Percentiles rank a stretch among this genome's conserved stretches.
phyloP scores from a whole-genome alignment of 1,140 invertebrate species.

The Diorhabda carinulata region DNA sequence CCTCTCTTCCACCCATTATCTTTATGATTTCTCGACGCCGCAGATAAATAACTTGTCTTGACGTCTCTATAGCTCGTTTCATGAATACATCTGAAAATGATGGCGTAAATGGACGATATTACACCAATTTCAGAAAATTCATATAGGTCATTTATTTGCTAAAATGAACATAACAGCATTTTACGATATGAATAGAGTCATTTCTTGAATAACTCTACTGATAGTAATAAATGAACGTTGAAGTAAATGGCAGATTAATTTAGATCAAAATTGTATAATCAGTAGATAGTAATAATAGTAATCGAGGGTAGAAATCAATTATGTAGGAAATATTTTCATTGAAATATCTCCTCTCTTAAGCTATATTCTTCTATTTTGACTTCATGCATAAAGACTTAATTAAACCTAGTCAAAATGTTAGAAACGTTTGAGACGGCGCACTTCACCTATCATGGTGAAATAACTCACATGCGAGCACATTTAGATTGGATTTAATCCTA shows the following conservation, averaged over 20 bases:
- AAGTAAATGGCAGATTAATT: background rate
- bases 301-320: too few species aligned
- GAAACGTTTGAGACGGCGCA: too few species aligned
- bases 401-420: too few species aligned
- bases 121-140: constrained; percentile 19
- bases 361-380: too few species aligned
- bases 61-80: constrained; percentile 14
- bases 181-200: background rate
- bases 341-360: too few species aligned
- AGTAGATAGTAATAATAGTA: too few species aligned
- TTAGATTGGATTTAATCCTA: too few species aligned
- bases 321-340: too few species aligned
- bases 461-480: too few species aligned
- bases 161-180: constrained; percentile 2
- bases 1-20: constrained; percentile 14
- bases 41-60: constrained; percentile 19
- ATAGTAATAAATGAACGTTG: background rate
- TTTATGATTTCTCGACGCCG: constrained; percentile 18
- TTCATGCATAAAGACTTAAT: too few species aligned
- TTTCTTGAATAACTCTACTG: background rate
- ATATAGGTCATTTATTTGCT: constrained; percentile 12
- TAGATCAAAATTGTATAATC: too few species aligned
- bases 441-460: too few species aligned
- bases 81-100: constrained; percentile 13
- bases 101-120: constrained; percentile 17